Evolutionary conservation across 1,140 invertebrate genomes (phyloP).

Genomic region (Reticulitermes speratus): DNA sequence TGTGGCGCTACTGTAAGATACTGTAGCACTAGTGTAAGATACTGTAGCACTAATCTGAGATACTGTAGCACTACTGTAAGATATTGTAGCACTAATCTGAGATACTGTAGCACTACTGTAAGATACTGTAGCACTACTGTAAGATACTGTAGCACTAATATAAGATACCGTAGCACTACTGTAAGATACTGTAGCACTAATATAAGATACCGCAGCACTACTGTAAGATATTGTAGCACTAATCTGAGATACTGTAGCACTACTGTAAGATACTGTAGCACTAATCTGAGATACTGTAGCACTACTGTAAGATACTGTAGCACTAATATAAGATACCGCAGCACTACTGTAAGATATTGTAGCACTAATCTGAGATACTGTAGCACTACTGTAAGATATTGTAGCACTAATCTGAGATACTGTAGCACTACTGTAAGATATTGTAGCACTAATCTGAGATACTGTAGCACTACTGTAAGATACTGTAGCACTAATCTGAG

Average conservation of each 20-base stretch:
- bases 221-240: too few relatives aligned
- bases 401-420: background rate
- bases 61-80: background rate
- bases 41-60: too few relatives aligned
- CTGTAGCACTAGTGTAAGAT: background rate
- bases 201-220: slow-evolving; percentile 21
- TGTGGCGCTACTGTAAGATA: background rate
- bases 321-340: slow-evolving; percentile 22
- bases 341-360: background rate
- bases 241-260: background rate
- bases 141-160: background rate
- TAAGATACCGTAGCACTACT: too few relatives aligned
- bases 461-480: background rate
- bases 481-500: too few relatives aligned
- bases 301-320: too few relatives aligned
- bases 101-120: too few relatives aligned
- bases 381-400: background rate
- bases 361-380: too few relatives aligned
- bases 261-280: background rate
- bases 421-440: too few relatives aligned
- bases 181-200: background rate
- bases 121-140: background rate
- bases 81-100: background rate
- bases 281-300: too few relatives aligned
- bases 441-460: background rate